phyloP scores from a whole-genome alignment of 35 echinoderm and acorn worm genomes.

The Lytechinus variegatus region DNA sequence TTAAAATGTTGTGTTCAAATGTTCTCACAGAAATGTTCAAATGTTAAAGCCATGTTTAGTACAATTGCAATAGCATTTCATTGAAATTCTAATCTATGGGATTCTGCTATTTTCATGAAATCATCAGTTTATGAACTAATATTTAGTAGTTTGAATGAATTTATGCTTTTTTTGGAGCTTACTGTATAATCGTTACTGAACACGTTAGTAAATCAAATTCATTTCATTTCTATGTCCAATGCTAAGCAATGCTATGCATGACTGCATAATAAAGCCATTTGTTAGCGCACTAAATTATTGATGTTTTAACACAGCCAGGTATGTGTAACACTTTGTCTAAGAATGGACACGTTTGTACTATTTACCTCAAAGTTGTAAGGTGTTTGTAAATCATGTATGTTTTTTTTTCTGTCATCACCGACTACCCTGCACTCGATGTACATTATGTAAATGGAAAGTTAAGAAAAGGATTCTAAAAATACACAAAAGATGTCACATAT shows the following conservation, averaged over 20 bases:
- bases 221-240: not conserved
- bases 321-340: not conserved
- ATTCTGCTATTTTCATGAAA: not conserved
- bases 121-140: not conserved
- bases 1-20: not conserved
- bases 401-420: conserved; percentile 25
- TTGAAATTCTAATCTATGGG: not conserved
- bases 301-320: not conserved
- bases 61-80: not conserved
- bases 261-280: not conserved
- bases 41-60: not conserved
- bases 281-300: not conserved
- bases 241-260: not conserved
- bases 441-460: conserved; percentile 46
- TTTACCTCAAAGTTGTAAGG: not conserved
- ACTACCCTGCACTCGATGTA: conserved; percentile 25
- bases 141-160: not conserved
- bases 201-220: not conserved
- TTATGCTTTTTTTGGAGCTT: not conserved
- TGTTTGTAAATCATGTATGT: not conserved
- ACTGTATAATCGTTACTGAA: not conserved
- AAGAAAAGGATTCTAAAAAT: conserved; percentile 26
- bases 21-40: not conserved
- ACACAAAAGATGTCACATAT: conserved; percentile 45
- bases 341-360: conserved; percentile 28